Evolutionary conservation across 1,140 invertebrate species (phyloP), one percentile per base, ranked within the genome.

Genomic region (Anoplophora glabripennis): DNA sequence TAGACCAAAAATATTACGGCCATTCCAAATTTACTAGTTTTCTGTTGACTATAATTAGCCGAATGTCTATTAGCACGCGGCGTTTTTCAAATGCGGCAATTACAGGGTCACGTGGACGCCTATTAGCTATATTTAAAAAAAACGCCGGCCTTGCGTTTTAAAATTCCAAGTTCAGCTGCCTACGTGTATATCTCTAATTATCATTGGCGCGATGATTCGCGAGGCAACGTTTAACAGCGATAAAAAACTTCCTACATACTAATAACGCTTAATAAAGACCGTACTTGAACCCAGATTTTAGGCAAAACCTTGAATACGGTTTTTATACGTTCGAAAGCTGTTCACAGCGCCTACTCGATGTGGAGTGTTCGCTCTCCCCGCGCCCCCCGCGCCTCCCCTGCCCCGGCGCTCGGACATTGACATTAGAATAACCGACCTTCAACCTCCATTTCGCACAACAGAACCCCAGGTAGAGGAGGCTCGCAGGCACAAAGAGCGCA

Each of bases 341-440:
- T 28, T 28, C 21, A n/a, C n/a, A 28, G 21, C 21, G 21, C 21
- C 21, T 15, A n/a, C 45, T 49, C 28, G 28, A 14, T 35, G 14
- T 37, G 17, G 21, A 21, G 21, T 33, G 17, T 41, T 34, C 38
- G 40, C 40, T 34, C 40, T 21, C 11, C 21, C 52, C 40, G n/a
- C 4, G 12, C 42, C 15, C 3, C 17, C 9, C 15, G 9, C 40
- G 40, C 62, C 53, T 58, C 44, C 49, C n/a, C 38, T 44, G 53
- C 35, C 48, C 14, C 52, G 35, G 37, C 28, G 18, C 59, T 49
- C 61, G 72, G 70, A 64, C 72, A 67, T 74, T 74, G 71, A 74
- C 72, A 73, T 64, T 64, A 60, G 12, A 9, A 47, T 57, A 68
- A 71, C 71, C 73, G 73, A 68, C 73, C 73, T 75, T 75, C 72